Base-by-base conservation (phyloP, 2,113 vertebrate species). In the Nanorana parkeri region DNA sequence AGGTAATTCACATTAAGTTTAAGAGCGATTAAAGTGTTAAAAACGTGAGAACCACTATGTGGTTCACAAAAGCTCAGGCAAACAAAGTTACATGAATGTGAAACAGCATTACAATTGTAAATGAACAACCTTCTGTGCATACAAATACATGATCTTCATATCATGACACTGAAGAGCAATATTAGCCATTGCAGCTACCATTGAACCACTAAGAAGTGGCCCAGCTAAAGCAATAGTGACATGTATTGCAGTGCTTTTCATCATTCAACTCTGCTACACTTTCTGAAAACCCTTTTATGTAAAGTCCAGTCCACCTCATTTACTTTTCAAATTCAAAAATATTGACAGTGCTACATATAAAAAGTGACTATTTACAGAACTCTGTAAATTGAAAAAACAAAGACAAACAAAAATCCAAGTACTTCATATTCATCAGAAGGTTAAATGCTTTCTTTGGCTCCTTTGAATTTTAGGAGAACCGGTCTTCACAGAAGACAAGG, bases 401-500 rank as follows among this genome's bases (percentile, higher is more conserved):
- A 36, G 8, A 10, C 4, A 4, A 51, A 61, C 28, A 72, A 55
- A 41, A 72, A 79, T 17, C 23, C 24, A 58, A 67, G n/a, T 74
- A 81, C 80, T 81, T 95, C 93, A 91, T 90, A 89, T 88, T 89
- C 92, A 92, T 90, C 93, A 75, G 63, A 95, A 93, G 93, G 90
- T 47, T 90, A 93, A 91, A 91, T 88, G 85, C 91, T 88, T 87
- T 94, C 93, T 93, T 94, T 94, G 93, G 93, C 91, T 94, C 89
- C 89, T 92, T 89, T 90, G 89, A 91, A 88, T 87, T 82, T 88
- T 87, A 91, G 88, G 86, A 79, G 78, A 89, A 92, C 89, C 85
- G 85, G 95, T 98, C 97, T 99, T 99, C 97, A 98, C 88, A 94
- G 97, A 99, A 99, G 97, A 99, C 95, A 90, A 85, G 85, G 86